Base-by-base conservation (phyloP, 2,888 invertebrate genomes). In the Apocheima hispidaria region DNA sequence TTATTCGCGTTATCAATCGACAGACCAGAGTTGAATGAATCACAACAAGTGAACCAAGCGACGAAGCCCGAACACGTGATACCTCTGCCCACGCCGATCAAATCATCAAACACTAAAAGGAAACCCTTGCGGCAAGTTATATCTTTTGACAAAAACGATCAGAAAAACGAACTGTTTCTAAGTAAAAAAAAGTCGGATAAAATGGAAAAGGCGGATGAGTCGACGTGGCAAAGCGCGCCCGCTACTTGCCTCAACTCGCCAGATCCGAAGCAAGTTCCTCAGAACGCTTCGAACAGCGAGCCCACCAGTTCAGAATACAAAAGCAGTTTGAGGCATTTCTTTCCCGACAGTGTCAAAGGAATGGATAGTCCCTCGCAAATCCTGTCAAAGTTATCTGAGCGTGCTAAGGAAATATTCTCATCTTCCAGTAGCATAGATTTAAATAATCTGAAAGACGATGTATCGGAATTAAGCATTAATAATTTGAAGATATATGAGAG, bases 1-100 rank as follows among this genome's bases (percentile, higher is more conserved):
- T 93, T 99, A 69, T 99, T 99, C 92, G 99, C 99, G 20, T 95
- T 99, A 81, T 96, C 95, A 78, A 96, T 98, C 63, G 98, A 99
- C 90, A 97, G 97, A 85, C 93, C 95, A 26, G 97, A 97, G 81
- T 93, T 98, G 57, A 97, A 96, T 87, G 93, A 94, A 84, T 88
- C 88, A 72, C 93, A 87, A 79, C 93, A 87, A 78, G 83, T 79
- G 57, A 91, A 75, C 77, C 93, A 88, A 74, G 86, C 85, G 20
- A 89, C 81, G 64, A 90, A 88, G 84, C 80, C 93, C 50, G 95
- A 97, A 81, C 96, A 96, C 53, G 94, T 97, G 40, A 96, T 97
- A 77, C 94, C 95, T 64, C 93, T 95, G 14, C 94, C 95, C 1
- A 87, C 94, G 66, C 95, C 95, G 55, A 94, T 95, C 77, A 92